These are phyloP conservation scores for Brachionus sp. DNA, from an alignment of 1,140 invertebrate genomes.

Conservation along the genomic window DNA sequence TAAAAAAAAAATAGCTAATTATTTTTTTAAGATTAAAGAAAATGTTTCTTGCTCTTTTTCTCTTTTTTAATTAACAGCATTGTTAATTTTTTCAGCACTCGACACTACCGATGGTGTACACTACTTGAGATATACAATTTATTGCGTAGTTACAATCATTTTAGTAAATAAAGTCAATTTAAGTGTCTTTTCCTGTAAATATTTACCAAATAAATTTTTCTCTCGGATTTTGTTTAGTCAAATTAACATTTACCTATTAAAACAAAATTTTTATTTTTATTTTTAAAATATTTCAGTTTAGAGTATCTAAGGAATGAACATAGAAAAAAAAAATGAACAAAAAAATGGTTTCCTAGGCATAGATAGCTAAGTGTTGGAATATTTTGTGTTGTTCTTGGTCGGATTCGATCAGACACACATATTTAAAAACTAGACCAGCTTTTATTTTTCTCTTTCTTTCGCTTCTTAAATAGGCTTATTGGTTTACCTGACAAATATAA, in stretches of 20 bases:
- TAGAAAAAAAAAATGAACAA: background rate
- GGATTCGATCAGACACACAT: background rate
- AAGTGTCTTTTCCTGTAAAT: slow-evolving; percentile 1
- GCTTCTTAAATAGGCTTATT: background rate
- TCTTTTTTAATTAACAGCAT: too few relatives aligned
- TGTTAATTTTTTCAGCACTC: too few relatives aligned
- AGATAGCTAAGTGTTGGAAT: background rate
- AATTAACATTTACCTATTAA: slow-evolving; percentile 1
- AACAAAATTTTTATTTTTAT: background rate
- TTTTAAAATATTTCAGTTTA: slow-evolving; percentile 5
- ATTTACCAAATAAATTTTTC: background rate
- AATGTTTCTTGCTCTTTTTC: too few relatives aligned
- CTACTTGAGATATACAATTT: background rate
- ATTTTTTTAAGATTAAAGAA: background rate
- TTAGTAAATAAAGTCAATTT: background rate
- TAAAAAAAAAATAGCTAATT: background rate
- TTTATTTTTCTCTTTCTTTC: background rate
- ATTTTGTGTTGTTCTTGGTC: too few relatives aligned
- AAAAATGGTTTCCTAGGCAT: background rate
- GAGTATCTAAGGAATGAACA: background rate
- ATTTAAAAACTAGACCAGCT: background rate
- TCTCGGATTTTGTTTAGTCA: background rate
- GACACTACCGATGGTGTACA: too few relatives aligned
- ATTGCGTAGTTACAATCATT: background rate
- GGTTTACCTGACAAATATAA: background rate